These are phyloP conservation scores for Holothuria scabra DNA, from an alignment of 53 echinoderm and acorn worm species.

Conservation along the genomic window DNA sequence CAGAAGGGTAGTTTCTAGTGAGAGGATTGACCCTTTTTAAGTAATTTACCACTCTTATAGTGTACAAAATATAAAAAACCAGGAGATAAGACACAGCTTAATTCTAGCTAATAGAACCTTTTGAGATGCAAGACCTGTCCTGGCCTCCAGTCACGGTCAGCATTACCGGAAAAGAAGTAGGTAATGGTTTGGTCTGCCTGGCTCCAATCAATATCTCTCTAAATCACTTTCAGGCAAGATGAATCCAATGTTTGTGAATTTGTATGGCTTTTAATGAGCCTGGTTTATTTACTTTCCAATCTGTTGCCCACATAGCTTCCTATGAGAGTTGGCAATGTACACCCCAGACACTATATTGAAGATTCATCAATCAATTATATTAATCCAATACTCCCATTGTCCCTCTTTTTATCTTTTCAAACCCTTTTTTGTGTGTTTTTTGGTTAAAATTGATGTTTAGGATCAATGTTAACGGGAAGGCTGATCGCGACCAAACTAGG, in stretches of 20 bases:
- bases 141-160: slow-evolving; percentile 33
- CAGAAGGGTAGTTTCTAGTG: too few relatives aligned
- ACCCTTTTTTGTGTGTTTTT: slow-evolving; percentile 11
- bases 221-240: slow-evolving; percentile 22
- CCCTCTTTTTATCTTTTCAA: neutral
- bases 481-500: slow-evolving; percentile 17
- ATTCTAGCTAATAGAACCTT: too few relatives aligned
- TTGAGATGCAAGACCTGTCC: too few relatives aligned
- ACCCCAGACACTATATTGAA: too few relatives aligned
- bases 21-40: too few relatives aligned
- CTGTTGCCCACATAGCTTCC: neutral
- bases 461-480: slow-evolving; percentile 33
- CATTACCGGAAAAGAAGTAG: neutral
- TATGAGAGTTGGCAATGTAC: neutral
- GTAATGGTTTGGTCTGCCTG: slow-evolving; percentile 7
- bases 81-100: too few relatives aligned
- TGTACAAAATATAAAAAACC: too few relatives aligned
- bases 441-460: slow-evolving; percentile 40
- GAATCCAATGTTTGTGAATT: slow-evolving; percentile 39
- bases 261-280: slow-evolving; percentile 23
- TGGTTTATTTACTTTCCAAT: slow-evolving; percentile 26
- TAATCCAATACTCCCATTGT: slow-evolving; percentile 34
- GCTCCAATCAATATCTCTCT: neutral
- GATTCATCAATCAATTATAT: slow-evolving; percentile 24
- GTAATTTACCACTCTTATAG: too few relatives aligned